These are phyloP conservation scores for Leptobrachium leishanense DNA, from an alignment of 2,113 vertebrate genomes.

Conservation along the genomic window DNA sequence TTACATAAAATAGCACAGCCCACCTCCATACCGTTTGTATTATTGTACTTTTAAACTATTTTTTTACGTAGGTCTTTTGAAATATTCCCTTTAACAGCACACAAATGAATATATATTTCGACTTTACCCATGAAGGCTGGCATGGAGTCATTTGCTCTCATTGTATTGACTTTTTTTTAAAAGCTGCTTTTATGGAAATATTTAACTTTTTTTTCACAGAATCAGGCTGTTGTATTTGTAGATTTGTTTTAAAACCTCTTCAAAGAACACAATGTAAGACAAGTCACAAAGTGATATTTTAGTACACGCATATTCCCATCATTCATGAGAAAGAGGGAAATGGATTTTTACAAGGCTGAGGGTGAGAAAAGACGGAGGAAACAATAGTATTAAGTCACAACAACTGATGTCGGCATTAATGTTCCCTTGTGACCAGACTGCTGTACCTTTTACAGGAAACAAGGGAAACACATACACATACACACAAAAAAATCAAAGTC, in stretches of 20 bases:
- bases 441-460: conserved; percentile 55
- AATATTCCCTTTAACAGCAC: too few relatives aligned
- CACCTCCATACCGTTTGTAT: too few relatives aligned
- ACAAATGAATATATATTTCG: too few relatives aligned
- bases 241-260: not conserved
- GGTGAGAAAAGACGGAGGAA: conserved; percentile 61
- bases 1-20: too few relatives aligned
- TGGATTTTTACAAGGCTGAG: conserved; percentile 64
- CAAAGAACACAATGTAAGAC: conserved; percentile 17
- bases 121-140: too few relatives aligned
- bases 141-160: too few relatives aligned
- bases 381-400: conserved; percentile 72
- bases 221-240: not conserved
- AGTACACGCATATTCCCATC: conserved; percentile 47
- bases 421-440: conserved; percentile 66
- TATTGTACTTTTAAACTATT: too few relatives aligned
- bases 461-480: conserved; percentile 27
- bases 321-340: conserved; percentile 71
- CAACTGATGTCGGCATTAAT: conserved; percentile 51
- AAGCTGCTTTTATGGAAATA: too few relatives aligned
- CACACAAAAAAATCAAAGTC: conserved; percentile 44
- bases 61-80: too few relatives aligned
- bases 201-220: too few relatives aligned
- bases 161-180: too few relatives aligned
- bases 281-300: conserved; percentile 47